Percentiles rank a stretch among this genome's conserved stretches.
Conservation (phyloP, 2,113 vertebrate genomes). For the Columba livia region DNA sequence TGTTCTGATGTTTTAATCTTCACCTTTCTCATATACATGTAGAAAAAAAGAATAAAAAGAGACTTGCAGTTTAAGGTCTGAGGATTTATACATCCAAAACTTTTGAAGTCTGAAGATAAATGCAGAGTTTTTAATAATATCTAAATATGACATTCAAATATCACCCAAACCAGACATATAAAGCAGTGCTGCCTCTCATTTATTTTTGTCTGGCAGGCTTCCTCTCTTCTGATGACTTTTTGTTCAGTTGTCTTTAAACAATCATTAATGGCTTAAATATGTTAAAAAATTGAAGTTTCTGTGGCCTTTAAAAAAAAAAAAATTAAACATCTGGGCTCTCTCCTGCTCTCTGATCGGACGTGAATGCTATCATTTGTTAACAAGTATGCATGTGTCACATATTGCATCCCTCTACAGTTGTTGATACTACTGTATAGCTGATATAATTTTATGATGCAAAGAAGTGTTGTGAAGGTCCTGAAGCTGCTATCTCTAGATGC, state of each 20-base stretch:
- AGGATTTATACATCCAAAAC: not conserved
- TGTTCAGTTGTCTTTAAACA: not conserved
- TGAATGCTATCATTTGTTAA: not conserved
- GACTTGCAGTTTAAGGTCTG: not conserved
- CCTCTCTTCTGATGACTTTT: not conserved
- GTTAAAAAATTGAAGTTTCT: not conserved
- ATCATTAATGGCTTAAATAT: not conserved
- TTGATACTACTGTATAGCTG: not conserved
- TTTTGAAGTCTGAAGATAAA: not conserved
- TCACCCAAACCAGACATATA: not conserved
- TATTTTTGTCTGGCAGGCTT: not conserved
- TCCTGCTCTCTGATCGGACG: not conserved
- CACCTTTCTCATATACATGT: not conserved
- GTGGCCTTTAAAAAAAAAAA: not conserved
- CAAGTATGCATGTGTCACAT: not conserved
- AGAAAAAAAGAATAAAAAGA: not conserved
- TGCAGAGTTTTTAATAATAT: not conserved
- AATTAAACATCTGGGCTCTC: not conserved
- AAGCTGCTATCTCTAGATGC: not conserved
- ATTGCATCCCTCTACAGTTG: not conserved
- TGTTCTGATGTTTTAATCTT: conserved; percentile 25
- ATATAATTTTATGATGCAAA: not conserved
- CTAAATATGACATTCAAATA: not conserved
- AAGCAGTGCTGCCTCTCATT: not conserved
- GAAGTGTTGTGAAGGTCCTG: not conserved